Base-by-base conservation (phyloP, 2,888 invertebrate genomes). In the Orthosia incerta region DNA sequence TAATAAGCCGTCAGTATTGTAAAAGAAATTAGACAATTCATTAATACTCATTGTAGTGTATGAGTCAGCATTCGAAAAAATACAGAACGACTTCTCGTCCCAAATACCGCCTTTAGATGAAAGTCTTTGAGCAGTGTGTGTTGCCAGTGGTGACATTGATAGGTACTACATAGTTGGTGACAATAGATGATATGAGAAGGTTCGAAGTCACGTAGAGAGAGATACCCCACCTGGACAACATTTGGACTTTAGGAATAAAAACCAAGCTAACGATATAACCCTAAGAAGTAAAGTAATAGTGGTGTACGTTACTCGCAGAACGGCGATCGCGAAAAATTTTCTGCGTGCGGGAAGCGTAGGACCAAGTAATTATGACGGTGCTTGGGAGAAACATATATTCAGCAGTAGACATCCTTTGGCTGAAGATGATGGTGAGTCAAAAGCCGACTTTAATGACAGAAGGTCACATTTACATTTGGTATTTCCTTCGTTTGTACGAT, bases 11-110 rank as follows among this genome's bases (percentile, higher is more conserved):
- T 92, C 92, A 91, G 87, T 91, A 90, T 91, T 87, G 89, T 89
- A 88, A 88, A 85, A 87, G 90, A 91, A 92, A 94, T 95, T 93
- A 94, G 94, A 94, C 95, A 94, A 95, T 94, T 95, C 95, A 95
- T 96, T 95, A 96, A 89, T 84, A 89, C 89, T 93, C 92, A 95
- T 96, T 96, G 96, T 95, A 82, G 86, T 74, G 82, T 85, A 83
- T 96, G 95, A 96, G 82, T 95, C 95, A 94, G 94, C 94, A 71
- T 4, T 55, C 11, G 45, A n/a, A 7, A 26, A 50, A n/a, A 26
- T 39, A 55, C 11, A 18, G 15, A 51, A 55, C 26, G 7, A 45
- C 16, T 62, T 56, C 20, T 50, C 15, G 74, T 61, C 4, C 48
- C 20, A 69, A 26, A 75, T 75, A 76, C 74, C 76, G 31, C 11